These are phyloP conservation scores for Turritopsis rubra DNA, from an alignment of 30 jellyfish, hydroid and myxozoan species.

Conservation along the genomic window DNA sequence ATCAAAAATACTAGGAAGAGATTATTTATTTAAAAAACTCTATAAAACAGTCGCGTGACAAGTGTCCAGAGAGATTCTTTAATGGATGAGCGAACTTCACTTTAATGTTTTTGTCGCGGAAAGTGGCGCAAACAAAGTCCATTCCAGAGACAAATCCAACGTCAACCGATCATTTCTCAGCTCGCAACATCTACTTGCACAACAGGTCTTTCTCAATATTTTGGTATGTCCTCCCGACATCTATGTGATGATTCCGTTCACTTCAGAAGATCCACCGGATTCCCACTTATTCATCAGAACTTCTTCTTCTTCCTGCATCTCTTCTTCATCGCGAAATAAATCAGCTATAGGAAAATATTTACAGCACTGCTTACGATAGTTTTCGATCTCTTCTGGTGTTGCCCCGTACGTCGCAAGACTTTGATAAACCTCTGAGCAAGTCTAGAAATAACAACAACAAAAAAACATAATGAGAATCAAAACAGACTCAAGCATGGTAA, in stretches of 20 bases:
- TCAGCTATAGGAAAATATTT: slow-evolving; percentile 16
- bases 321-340: slow-evolving; percentile 1
- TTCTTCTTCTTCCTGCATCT: slow-evolving; percentile 5
- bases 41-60: not conserved
- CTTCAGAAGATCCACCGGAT: not conserved
- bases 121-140: not conserved
- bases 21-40: not conserved
- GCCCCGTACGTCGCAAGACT: slow-evolving; percentile 16
- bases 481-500: not conserved
- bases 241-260: not conserved
- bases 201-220: not conserved
- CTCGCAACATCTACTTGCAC: not conserved
- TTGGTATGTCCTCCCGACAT: not conserved
- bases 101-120: not conserved
- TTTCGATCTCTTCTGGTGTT: not conserved
- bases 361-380: slow-evolving; percentile 14
- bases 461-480: not conserved
- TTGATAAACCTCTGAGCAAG: slow-evolving; percentile 25
- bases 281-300: not conserved
- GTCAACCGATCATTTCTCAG: not conserved
- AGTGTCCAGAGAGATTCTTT: not conserved
- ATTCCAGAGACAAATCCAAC: not conserved
- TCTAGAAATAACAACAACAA: slow-evolving; percentile 10
- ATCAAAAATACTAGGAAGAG: not conserved
- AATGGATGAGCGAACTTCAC: not conserved